Evolutionary conservation across 2,113 vertebrate species (phyloP).

Genomic region (Polypterus bichir): DNA sequence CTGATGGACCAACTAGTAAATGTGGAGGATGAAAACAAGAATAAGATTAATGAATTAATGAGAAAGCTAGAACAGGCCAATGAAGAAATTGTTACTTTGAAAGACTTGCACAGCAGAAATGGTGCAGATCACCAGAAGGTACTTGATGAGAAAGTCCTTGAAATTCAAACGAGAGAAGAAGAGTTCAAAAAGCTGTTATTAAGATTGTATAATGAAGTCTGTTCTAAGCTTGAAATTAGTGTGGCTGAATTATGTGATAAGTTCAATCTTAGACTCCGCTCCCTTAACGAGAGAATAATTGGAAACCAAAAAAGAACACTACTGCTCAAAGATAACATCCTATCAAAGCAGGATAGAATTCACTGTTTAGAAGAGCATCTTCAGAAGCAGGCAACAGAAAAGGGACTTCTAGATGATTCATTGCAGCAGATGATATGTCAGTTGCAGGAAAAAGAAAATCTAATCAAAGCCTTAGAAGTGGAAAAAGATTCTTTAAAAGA

Average conservation of each 20-base stretch:
- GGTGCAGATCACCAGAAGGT: conserved; percentile 49
- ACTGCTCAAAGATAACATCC: conserved; percentile 51
- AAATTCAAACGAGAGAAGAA: conserved; percentile 47
- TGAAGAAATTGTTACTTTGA: conserved; percentile 45
- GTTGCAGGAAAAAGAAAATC: conserved; percentile 61
- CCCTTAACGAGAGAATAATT: conserved; percentile 46
- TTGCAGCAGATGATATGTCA: conserved; percentile 56
- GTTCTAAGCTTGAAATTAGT: conserved; percentile 46
- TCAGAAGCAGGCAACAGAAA: conserved; percentile 47
- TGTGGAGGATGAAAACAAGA: conserved; percentile 47
- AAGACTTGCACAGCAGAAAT: conserved; percentile 46
- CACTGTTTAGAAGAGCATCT: conserved; percentile 65
- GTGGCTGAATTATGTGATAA: conserved; percentile 49
- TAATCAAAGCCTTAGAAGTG: conserved; percentile 57
- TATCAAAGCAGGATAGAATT: conserved; percentile 41
- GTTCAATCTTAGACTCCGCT: conserved; percentile 42
- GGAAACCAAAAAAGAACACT: conserved; percentile 43
- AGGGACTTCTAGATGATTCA: conserved; percentile 46
- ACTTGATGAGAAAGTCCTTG: conserved; percentile 42
- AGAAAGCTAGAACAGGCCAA: conserved; percentile 45
- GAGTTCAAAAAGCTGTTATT: conserved; percentile 51
- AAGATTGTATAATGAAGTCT: conserved; percentile 43
- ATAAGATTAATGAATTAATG: conserved; percentile 41
- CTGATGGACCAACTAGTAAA: conserved; percentile 56
- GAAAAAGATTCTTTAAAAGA: conserved; percentile 62